Percentiles rank a stretch among this genome's conserved stretches.
phyloP scores from a whole-genome alignment of 2,888 invertebrate genomes.

The Neoscelio sp. region DNA sequence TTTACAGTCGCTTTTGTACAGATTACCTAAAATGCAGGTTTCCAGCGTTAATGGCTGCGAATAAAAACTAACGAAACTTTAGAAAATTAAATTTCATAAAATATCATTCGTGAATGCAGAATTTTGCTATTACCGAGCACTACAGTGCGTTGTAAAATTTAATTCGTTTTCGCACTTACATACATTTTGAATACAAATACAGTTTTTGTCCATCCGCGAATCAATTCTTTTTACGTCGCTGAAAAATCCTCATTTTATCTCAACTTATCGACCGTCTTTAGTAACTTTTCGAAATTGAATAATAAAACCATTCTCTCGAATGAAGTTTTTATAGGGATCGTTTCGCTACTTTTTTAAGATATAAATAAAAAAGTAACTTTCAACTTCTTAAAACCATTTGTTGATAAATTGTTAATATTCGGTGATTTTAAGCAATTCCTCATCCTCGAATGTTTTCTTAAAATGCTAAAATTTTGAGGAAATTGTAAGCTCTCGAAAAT shows the following conservation, averaged over 20 bases:
- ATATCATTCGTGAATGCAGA: slow-evolving; percentile 7
- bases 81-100: slow-evolving; percentile 15
- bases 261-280: too few species aligned
- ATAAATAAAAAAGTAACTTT: too few species aligned
- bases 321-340: too few species aligned
- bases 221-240: too few species aligned
- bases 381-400: too few species aligned
- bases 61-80: slow-evolving; percentile 13
- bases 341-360: too few species aligned
- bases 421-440: not conserved
- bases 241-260: too few species aligned
- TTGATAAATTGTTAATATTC: too few species aligned
- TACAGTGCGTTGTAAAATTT: slow-evolving; percentile 22
- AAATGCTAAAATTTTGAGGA: not conserved
- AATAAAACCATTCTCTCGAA: too few species aligned
- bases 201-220: too few species aligned
- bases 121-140: slow-evolving; percentile 15
- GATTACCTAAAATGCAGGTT: slow-evolving; percentile 11
- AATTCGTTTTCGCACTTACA: slow-evolving; percentile 9
- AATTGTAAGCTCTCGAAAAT: slow-evolving; percentile 12
- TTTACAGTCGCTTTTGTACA: slow-evolving; percentile 13
- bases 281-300: too few species aligned
- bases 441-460: not conserved
- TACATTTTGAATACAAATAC: too few species aligned
- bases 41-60: not conserved